Conservation (phyloP, 2,797 vertebrate species). For the Peromyscus attwateri region DNA sequence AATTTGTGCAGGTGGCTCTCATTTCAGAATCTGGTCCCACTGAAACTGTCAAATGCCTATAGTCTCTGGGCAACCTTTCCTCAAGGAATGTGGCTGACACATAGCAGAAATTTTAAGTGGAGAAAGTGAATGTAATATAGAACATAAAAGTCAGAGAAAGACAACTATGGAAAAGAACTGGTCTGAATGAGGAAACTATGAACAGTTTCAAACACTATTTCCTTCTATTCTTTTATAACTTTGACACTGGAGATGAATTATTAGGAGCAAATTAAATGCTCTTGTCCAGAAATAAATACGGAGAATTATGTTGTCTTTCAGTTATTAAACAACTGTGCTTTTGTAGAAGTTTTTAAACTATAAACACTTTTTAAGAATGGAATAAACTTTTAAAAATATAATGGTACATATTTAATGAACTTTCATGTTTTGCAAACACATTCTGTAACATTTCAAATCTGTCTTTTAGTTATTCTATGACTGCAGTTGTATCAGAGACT, state of each 20-base stretch:
- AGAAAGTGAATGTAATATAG: background rate
- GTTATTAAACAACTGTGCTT: background rate
- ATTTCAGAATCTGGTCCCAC: background rate
- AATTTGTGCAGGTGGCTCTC: background rate
- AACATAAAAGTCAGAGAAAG: background rate
- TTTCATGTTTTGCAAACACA: background rate
- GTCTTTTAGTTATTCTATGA: slow-evolving; percentile 92
- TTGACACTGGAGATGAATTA: slow-evolving; percentile 39
- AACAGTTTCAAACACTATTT: slow-evolving; percentile 14
- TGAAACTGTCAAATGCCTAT: background rate
- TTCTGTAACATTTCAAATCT: slow-evolving; percentile 60
- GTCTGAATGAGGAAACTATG: background rate
- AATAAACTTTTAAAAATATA: slow-evolving; percentile 35
- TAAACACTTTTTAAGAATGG: slow-evolving; percentile 35
- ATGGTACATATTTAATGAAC: background rate
- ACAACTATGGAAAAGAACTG: background rate
- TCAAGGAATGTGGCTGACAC: background rate
- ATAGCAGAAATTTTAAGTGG: background rate
- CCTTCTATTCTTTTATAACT: slow-evolving; percentile 16
- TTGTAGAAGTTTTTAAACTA: background rate
- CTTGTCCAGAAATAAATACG: background rate
- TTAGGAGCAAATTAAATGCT: slow-evolving; percentile 14
- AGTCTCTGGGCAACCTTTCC: background rate
- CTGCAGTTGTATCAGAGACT: slow-evolving; percentile 91
- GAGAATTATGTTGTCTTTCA: background rate